phyloP scores from a whole-genome alignment of 2,888 invertebrate species.

The Luperina nickerlii region DNA sequence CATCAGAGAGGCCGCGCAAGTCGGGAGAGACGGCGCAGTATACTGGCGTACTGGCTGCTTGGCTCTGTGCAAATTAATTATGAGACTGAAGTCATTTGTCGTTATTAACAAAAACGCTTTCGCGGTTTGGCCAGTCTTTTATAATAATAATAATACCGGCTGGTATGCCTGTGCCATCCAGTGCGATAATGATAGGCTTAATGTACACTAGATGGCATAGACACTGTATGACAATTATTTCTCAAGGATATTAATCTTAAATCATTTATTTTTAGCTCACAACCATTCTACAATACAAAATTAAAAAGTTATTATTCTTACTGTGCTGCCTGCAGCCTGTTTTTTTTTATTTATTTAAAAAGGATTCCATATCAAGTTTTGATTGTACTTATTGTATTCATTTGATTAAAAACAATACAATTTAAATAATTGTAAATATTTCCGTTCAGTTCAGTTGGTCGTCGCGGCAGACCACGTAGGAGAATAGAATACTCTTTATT shows the following conservation, averaged over 20 bases:
- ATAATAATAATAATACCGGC: not conserved
- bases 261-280: not conserved
- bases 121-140: not conserved
- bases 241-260: not conserved
- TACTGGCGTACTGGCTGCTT: slow-evolving; percentile 96
- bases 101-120: not conserved
- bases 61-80: slow-evolving; percentile 91
- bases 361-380: too few relatives aligned
- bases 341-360: too few relatives aligned
- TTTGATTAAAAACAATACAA: too few relatives aligned
- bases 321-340: too few relatives aligned
- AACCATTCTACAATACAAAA: too few relatives aligned
- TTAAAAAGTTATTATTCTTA: too few relatives aligned
- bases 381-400: too few relatives aligned
- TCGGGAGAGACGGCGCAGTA: slow-evolving; percentile 96
- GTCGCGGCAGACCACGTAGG: too few relatives aligned
- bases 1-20: slow-evolving; percentile 94
- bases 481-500: too few relatives aligned
- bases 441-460: not conserved
- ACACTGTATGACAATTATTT: too few relatives aligned
- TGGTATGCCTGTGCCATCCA: not conserved
- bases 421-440: not conserved
- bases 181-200: not conserved
- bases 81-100: not conserved
- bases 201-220: too few relatives aligned